Conservation (phyloP, 2,113 vertebrate species). For the Actenoides hombroni region DNA sequence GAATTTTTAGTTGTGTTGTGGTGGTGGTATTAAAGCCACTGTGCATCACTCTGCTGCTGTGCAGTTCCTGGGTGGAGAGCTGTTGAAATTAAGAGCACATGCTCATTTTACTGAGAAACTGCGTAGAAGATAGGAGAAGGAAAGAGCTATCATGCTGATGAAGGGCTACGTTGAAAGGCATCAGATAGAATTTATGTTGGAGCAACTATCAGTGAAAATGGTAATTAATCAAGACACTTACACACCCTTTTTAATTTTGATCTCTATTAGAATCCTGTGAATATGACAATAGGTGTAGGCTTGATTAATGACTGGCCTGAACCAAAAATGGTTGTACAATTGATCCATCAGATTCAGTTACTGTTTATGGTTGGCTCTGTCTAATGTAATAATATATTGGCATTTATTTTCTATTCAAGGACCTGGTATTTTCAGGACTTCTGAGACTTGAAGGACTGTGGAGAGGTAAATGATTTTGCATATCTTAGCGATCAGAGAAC, state of each 20-base stretch:
- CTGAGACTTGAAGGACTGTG: neutral
- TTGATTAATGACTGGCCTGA: neutral
- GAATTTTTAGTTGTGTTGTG: neutral
- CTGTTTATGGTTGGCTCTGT: neutral
- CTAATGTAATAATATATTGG: neutral
- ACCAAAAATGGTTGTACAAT: neutral
- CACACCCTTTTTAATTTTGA: neutral
- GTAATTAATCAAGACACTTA: constrained; percentile 25
- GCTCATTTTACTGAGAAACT: neutral
- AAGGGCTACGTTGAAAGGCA: neutral
- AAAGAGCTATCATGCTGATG: neutral
- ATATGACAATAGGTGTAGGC: neutral
- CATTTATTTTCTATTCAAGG: neutral
- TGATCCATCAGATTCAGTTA: neutral
- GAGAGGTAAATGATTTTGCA: neutral
- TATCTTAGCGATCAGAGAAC: neutral
- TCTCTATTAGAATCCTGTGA: constrained; percentile 7
- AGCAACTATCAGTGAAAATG: neutral
- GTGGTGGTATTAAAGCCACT: neutral
- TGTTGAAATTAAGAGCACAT: neutral
- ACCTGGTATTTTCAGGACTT: neutral
- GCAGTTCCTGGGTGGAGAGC: neutral
- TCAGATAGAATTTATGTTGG: constrained; percentile 5
- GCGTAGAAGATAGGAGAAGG: neutral
- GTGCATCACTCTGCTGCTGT: neutral